These are phyloP conservation scores for Phyllopteryx taeniolatus DNA, from an alignment of 2,113 vertebrate species.

Conservation along the genomic window DNA sequence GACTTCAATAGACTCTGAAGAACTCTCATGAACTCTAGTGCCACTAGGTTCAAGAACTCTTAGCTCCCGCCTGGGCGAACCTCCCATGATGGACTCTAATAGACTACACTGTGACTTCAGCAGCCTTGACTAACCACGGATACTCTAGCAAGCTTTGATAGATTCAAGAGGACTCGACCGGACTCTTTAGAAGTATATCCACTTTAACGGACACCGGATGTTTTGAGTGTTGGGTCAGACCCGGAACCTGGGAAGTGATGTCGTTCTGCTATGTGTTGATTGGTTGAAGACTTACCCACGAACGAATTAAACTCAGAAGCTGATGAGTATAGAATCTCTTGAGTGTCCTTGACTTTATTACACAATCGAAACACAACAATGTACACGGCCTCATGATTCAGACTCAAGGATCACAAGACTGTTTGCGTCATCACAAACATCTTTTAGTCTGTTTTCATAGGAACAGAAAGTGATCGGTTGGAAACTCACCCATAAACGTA, in stretches of 20 bases:
- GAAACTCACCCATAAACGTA: background rate
- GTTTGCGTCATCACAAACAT: constrained; percentile 2
- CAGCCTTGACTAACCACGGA: background rate
- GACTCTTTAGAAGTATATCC: background rate
- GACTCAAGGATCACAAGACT: background rate
- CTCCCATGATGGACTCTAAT: too few relatives aligned
- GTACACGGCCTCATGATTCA: background rate
- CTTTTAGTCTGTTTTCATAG: constrained; percentile 8
- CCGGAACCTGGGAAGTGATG: background rate
- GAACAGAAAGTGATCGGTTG: background rate
- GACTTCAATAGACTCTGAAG: background rate
- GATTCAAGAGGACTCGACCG: background rate
- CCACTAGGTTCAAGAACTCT: too few relatives aligned
- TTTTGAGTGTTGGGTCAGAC: background rate
- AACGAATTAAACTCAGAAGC: constrained; percentile 1
- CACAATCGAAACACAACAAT: background rate
- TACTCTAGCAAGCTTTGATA: background rate
- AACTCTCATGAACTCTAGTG: background rate
- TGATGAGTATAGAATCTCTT: background rate
- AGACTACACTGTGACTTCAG: background rate
- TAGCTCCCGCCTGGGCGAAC: too few relatives aligned
- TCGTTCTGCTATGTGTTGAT: background rate
- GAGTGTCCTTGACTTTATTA: background rate
- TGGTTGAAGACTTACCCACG: background rate
- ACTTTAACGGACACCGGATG: background rate